Evolutionary conservation across 2,888 invertebrate genomes (phyloP), one percentile per base, ranked within the genome.

Genomic region (Ornithoptera priamus): DNA sequence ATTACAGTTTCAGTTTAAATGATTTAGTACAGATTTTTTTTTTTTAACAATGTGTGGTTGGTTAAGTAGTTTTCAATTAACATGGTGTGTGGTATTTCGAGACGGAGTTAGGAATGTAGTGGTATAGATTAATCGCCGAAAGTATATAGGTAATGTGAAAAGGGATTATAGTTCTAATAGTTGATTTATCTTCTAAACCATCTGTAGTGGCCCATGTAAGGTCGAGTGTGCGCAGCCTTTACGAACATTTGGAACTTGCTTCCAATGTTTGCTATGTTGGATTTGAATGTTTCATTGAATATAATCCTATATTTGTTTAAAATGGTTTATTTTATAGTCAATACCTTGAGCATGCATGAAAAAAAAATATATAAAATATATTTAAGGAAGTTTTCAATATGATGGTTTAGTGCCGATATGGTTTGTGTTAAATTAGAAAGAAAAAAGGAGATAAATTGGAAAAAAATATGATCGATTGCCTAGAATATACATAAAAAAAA

Each of bases 261-360:
- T 81, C 85, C 85, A 80, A 83, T 82, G 87, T 87, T 86, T 87
- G 85, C 83, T 82, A 81, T 86, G 86, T 88, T 89, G 89, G 88
- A 86, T 87, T 89, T 87, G 81, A 90, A 89, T 89, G 90, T 92
- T 91, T 90, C 89, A 87, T 85, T 91, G 87, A 92, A 92, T 92
- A 92, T 92, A 92, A 92, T 92, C 91, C 90, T 92, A 90, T 91
- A 91, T 92, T 92, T 92, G 92, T 92, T 91, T 88, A 86, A 83
- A 85, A 86, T 90, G 85, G 88, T 91, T 90, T 92, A 79, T 86
- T 92, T 91, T 90, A 70, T 36, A 60, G 57, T 20, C 18, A 57
- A 18, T 24, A 22, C 50, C 63, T 22, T 57, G 6, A 57, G 20
- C 20, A 57, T 57, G 20, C 20, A 57, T 18, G 7, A 20, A 56